These are phyloP conservation scores for Adoxophyes honmai DNA, from an alignment of 1,140 invertebrate species.

Conservation along the genomic window DNA sequence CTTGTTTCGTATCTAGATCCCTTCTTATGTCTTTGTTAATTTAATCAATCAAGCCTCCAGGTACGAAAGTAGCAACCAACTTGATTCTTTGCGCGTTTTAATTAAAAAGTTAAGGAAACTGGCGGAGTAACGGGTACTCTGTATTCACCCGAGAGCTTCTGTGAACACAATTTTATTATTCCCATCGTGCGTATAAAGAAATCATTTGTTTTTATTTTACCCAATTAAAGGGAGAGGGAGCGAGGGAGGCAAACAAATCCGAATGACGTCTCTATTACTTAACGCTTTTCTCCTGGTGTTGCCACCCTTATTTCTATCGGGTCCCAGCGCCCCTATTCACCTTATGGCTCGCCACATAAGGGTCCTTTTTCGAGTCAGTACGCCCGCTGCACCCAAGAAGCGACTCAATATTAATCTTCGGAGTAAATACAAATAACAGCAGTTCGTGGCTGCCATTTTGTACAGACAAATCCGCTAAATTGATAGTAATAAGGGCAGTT, in stretches of 20 bases:
- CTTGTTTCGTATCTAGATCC: too few species aligned
- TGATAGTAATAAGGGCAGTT: not conserved
- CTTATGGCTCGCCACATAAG: not conserved
- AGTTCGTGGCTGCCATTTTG: constrained; percentile 1
- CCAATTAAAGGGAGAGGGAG: constrained; percentile 14
- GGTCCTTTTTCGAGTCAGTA: not conserved
- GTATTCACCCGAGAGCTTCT: not conserved
- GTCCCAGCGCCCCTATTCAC: not conserved
- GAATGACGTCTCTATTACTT: constrained; percentile 12
- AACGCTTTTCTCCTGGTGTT: constrained; percentile 7
- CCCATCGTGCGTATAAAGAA: constrained; percentile 9
- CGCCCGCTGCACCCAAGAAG: not conserved
- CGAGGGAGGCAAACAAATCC: constrained; percentile 12
- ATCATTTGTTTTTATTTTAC: constrained; percentile 16
- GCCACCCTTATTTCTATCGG: constrained; percentile 2
- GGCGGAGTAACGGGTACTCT: not conserved
- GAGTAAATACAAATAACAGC: constrained; percentile 7
- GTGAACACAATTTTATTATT: constrained; percentile 2
- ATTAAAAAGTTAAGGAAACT: too few species aligned
- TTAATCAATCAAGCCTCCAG: too few species aligned
- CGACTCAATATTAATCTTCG: constrained; percentile 7
- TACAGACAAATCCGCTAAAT: constrained; percentile 5
- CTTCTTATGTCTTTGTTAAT: too few species aligned
- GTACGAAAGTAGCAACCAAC: too few species aligned
- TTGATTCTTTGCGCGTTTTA: too few species aligned